Conservation (phyloP, 2,113 vertebrate species). For the Dromiciops gliroides region DNA sequence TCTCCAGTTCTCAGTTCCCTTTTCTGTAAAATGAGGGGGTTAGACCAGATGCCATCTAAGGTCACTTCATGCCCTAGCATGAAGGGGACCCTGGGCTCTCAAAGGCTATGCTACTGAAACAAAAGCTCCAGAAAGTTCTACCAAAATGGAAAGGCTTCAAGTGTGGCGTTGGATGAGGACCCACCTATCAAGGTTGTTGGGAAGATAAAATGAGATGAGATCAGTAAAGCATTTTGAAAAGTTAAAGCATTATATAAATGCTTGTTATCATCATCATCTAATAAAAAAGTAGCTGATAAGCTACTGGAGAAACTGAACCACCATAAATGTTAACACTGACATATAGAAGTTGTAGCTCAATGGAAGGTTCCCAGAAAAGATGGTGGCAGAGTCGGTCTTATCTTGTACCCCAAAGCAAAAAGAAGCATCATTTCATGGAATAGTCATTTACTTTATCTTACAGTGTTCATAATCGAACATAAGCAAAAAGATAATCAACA, state of each 20-base stretch:
- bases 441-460: background rate
- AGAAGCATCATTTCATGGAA: background rate
- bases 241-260: background rate
- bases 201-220: background rate
- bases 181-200: background rate
- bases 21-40: background rate
- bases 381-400: background rate
- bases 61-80: background rate
- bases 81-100: background rate
- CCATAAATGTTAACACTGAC: background rate
- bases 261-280: background rate
- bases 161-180: background rate
- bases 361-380: background rate
- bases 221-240: background rate
- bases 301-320: background rate
- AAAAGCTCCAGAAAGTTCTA: background rate
- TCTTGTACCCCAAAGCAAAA: background rate
- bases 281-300: background rate
- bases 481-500: background rate
- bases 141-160: background rate
- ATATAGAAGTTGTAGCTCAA: background rate
- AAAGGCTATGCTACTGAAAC: background rate
- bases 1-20: background rate
- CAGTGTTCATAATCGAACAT: background rate
- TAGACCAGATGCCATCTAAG: background rate